Evolutionary conservation across 1,140 invertebrate species (phyloP), one percentile per base, ranked within the genome.

Genomic region (Aphaenogaster floridana): DNA sequence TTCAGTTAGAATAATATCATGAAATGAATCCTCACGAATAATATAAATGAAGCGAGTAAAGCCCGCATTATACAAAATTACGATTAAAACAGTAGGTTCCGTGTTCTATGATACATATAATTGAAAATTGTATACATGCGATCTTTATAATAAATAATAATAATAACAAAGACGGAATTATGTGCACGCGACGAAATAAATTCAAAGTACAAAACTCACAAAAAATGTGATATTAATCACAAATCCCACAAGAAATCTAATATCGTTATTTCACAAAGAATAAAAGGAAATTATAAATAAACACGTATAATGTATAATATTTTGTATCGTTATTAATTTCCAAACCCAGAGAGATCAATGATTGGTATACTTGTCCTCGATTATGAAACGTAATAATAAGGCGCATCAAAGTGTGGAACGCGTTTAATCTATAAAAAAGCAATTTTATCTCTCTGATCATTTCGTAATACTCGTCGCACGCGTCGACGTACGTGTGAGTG

Each of bases 401-500:
- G 0, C 48, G 48, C 8, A 69, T 2, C 15, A 7, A 54, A 54
- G 15, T 54, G 7, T 80, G 7, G 21, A 81, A 71, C 15, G 1
- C 6, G 17, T 39, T 21, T 61, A 57, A 76, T 45, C 39, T 50
- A 28, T 28, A 17, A 69, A 50, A 8, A 69, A 69, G 9, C 17
- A 28, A 34, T 77, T 57, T 86, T 36, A 71, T 89, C 64, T 57
- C 0, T 61, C 50, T 88, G 45, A 66, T 64, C n/a, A 57, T 84
- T 85, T 39, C 50, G 21, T 21, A 83, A 83, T 64, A 48, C 21
- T 39, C n/a, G 3, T 11, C 21, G 13, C 48, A 42, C n/a, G 13
- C 45, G 11, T 34, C 8, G 15, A 54, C 5, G 59, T 9, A 86
- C 57, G 8, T 52, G 13, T 50, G 15, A 59, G 11, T 54, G 48